Evolutionary conservation across 2,888 invertebrate species (phyloP), one percentile per base, ranked within the genome.

Genomic region (Eristalis pertinax): DNA sequence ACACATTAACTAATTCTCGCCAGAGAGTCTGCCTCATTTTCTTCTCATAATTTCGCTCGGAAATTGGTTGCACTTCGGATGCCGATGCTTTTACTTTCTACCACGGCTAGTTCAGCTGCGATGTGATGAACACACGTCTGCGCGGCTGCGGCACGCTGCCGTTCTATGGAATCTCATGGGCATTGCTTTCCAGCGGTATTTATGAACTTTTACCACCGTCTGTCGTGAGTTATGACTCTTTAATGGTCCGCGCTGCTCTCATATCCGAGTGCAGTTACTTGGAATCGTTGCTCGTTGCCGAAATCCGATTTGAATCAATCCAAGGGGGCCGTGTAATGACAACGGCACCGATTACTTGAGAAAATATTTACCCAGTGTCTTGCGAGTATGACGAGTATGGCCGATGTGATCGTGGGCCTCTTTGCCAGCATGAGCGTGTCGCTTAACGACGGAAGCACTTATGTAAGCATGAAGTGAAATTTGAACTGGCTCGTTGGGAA

Each of bases 81-180:
- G 64, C 38, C 64, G 58, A 79, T 56, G 79, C 79, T 79, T 65
- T 79, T 72, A 79, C 79, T 79, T 79, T 79, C 79, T 79, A 72
- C 24, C 69, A 24, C 56, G 63, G 64, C 78, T 38, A 29, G 70
- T 78, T 56, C 13, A 13, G 38, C 38, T 56, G 58, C 62, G 24
- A n/a, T n/a, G 19, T 62, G 72, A 72, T 62, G 62, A 50, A 50
- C 50, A 50, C 50, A 50, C 50, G 50, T 50, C 19, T 15, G 26
- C 60, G 15, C n/a, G 56, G 22, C 1, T 15, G n/a, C 26, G 26
- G 26, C 26, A 26, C n/a, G n/a, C n/a, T n/a, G 56, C 32, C 35
- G 38, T 35, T 65, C 8, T 64, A 35, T 19, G 43, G 35, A 64
- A 19, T 38, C 64, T 65, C 64, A 29, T 63, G 63, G 29, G 63